These are phyloP conservation scores for Atopsyche davidsoni DNA, from an alignment of 1,140 invertebrate genomes.

Conservation along the genomic window DNA sequence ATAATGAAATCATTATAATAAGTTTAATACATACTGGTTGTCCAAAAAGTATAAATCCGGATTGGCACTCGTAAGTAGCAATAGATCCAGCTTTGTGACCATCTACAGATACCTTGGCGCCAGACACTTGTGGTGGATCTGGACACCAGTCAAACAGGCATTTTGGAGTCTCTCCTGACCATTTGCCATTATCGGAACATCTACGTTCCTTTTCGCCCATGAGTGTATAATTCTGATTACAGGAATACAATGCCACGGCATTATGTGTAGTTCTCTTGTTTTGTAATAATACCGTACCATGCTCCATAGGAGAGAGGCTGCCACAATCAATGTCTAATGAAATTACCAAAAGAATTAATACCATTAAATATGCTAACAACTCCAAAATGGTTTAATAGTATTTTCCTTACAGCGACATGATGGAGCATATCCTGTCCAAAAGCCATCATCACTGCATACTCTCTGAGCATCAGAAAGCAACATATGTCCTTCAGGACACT, in stretches of 20 bases:
- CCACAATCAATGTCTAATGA: conserved; percentile 74
- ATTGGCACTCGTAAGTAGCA: conserved; percentile 73
- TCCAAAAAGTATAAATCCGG: conserved; percentile 80
- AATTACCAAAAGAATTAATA: not conserved
- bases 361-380: not conserved
- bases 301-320: conserved; percentile 58
- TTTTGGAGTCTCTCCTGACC: conserved; percentile 72
- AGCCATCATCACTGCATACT: conserved; percentile 65
- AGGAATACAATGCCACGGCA: conserved; percentile 67
- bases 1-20: too few species aligned
- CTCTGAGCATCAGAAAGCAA: conserved; percentile 66
- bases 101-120: conserved; percentile 61
- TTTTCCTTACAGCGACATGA: conserved; percentile 75
- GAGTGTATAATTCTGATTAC: conserved; percentile 79
- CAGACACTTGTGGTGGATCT: conserved; percentile 65
- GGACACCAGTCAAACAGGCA: conserved; percentile 84
- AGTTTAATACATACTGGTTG: conserved; percentile 54
- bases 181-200: conserved; percentile 72
- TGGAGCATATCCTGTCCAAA: conserved; percentile 74
- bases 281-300: conserved; percentile 63
- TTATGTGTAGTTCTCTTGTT: conserved; percentile 71
- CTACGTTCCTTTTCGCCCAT: conserved; percentile 62
- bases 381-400: too few species aligned
- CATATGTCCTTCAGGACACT: conserved; percentile 77
- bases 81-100: conserved; percentile 70